A percentile compares a stretch with the other conserved stretches of the same genome.
Evolutionary conservation across 1,140 invertebrate genomes (phyloP).

Genomic region (Drosophila oshimai): DNA sequence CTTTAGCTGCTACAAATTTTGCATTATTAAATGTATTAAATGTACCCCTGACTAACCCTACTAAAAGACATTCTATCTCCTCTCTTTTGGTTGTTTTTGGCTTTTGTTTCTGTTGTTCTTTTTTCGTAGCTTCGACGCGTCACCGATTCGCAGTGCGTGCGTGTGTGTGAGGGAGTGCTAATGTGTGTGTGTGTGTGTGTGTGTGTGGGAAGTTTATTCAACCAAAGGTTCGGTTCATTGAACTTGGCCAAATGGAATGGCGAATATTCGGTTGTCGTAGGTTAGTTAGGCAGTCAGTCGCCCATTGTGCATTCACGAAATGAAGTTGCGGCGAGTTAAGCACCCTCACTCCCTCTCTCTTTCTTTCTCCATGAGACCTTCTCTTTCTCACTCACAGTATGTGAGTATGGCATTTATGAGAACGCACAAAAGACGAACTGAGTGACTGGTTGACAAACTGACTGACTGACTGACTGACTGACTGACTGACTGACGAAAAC

Average conservation of each 20-base stretch:
- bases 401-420: constrained; percentile 42
- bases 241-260: constrained; percentile 79
- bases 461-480: constrained; percentile 45
- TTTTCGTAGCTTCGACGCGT: constrained; percentile 56
- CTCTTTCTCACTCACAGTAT: background rate
- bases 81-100: constrained; percentile 51
- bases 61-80: constrained; percentile 58
- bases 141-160: constrained; percentile 41
- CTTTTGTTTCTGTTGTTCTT: constrained; percentile 50
- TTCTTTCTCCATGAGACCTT: background rate
- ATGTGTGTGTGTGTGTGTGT: background rate
- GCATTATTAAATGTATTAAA: background rate
- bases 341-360: constrained; percentile 30
- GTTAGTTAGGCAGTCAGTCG: constrained; percentile 53
- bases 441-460: constrained; percentile 52
- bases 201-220: constrained; percentile 72
- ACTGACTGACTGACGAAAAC: constrained; percentile 50
- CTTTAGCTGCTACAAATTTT: too few relatives aligned
- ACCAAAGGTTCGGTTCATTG: constrained; percentile 78
- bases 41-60: constrained; percentile 25
- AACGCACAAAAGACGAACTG: constrained; percentile 58
- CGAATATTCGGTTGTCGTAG: constrained; percentile 81
- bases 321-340: constrained; percentile 75
- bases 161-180: constrained; percentile 12
- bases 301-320: constrained; percentile 77